Base-by-base conservation (phyloP, 1,140 invertebrate species). In the Megathymus violae region DNA sequence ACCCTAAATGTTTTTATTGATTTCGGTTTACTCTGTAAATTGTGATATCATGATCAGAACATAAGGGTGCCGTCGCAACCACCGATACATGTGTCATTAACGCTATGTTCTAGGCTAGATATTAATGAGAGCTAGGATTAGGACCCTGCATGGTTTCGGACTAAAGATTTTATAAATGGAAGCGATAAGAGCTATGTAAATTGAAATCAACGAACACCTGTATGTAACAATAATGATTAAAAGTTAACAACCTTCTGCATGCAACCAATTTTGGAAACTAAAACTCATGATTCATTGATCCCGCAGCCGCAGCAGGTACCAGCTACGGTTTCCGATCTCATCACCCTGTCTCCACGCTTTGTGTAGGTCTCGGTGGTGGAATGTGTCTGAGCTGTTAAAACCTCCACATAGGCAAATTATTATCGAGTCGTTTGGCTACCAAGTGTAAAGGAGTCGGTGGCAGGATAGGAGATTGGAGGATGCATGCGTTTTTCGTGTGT, bases 401-500 rank as follows among this genome's bases (percentile, higher is more conserved):
- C 27, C 27, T 5, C 25, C 15, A 9, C 3, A 14, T 17, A 40
- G 48, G 48, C 10, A 38, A 52, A n/a, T n/a, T n/a, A 52, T 17
- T 16, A 7, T 27, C 3, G 48, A 25, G 6, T 25, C 22, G 22
- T 25, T 25, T 25, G 22, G 22, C 22, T 25, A 4, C 27, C 4
- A 1, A 31, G 27, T 7, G 27, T 31, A 1, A 60, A 40, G 56
- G 10, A 31, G 27, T 36, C 50, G 13, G 40, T 31, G 40, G 17
- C 41, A 67, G 27, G 25, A 16, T 43, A n/a, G n/a, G n/a, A 47
- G 67, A 62, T 40, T 62, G 62, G 72, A 71, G 44, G 78, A 77
- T 83, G 84, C 82, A 85, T 85, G 82, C 69, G 74, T 73, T 78
- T 74, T 78, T 46, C 67, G 78, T 78, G 81, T 82, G 81, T 82